These are phyloP conservation scores for Calameuta idolon DNA, from an alignment of 2,888 invertebrate genomes.

Conservation along the genomic window DNA sequence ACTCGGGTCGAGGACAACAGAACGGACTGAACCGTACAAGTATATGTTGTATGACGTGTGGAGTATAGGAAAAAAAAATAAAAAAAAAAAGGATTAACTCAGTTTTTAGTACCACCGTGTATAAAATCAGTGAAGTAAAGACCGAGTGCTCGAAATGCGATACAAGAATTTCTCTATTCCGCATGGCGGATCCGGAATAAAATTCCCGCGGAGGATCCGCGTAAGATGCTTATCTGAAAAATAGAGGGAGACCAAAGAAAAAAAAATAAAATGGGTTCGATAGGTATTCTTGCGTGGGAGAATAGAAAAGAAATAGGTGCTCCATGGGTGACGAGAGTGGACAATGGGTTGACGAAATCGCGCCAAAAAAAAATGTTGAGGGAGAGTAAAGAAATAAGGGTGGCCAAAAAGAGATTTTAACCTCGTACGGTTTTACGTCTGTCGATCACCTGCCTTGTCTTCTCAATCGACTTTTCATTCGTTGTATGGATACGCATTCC, in stretches of 20 bases:
- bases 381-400: neutral
- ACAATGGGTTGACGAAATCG: constrained; percentile 47
- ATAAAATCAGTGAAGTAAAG: constrained; percentile 57
- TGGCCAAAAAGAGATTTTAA: neutral
- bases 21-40: neutral
- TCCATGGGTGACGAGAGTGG: constrained; percentile 25
- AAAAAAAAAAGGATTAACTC: too few species aligned
- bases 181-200: constrained; percentile 48
- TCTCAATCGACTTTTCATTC: neutral
- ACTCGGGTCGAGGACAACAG: neutral
- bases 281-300: constrained; percentile 55
- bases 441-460: neutral
- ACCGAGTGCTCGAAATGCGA: neutral
- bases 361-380: constrained; percentile 33
- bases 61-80: neutral
- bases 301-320: constrained; percentile 36
- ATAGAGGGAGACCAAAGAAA: constrained; percentile 19
- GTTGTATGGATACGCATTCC: neutral
- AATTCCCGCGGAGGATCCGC: constrained; percentile 31
- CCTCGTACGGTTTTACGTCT: neutral
- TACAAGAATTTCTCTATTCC: constrained; percentile 44
- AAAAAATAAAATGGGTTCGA: constrained; percentile 55
- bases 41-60: neutral
- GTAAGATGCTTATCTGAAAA: constrained; percentile 26
- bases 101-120: constrained; percentile 16